Evolutionary conservation across 2,113 vertebrate genomes (phyloP).

Genomic region (Tinamus guttatus): DNA sequence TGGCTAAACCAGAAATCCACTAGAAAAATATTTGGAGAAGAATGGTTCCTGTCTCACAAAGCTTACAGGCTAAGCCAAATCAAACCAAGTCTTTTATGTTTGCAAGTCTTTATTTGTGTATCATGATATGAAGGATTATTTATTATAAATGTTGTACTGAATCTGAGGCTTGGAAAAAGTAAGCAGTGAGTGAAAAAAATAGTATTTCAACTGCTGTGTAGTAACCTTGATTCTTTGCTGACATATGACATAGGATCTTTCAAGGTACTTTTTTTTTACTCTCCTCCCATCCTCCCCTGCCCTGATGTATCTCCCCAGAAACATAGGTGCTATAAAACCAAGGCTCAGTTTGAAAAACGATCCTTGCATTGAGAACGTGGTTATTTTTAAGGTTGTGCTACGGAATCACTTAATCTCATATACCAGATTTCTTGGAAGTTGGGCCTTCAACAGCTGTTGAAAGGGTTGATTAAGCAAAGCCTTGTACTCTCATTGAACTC

Average conservation of each 20-base stretch:
- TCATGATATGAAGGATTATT: background rate
- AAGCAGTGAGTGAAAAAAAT: background rate
- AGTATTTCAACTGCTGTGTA: background rate
- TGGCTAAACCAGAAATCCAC: background rate
- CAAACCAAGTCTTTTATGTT: background rate
- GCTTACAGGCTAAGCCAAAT: background rate
- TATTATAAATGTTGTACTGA: background rate
- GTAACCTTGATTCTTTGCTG: background rate
- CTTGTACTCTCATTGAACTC: background rate
- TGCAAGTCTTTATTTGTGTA: background rate
- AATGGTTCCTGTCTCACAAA: background rate
- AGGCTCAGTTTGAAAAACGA: background rate
- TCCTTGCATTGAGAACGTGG: background rate
- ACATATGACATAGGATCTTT: background rate
- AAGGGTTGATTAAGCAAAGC: background rate
- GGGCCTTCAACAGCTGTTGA: background rate
- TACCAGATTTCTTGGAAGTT: background rate
- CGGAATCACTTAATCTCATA: background rate
- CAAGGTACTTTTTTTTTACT: background rate
- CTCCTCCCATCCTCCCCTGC: background rate
- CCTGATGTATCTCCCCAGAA: background rate
- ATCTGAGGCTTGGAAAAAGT: background rate
- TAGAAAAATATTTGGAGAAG: background rate
- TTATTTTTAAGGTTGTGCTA: background rate
- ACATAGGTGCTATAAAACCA: background rate